Conservation (phyloP, 1,140 invertebrate species). For the Brachionus asplanchnoidis region DNA sequence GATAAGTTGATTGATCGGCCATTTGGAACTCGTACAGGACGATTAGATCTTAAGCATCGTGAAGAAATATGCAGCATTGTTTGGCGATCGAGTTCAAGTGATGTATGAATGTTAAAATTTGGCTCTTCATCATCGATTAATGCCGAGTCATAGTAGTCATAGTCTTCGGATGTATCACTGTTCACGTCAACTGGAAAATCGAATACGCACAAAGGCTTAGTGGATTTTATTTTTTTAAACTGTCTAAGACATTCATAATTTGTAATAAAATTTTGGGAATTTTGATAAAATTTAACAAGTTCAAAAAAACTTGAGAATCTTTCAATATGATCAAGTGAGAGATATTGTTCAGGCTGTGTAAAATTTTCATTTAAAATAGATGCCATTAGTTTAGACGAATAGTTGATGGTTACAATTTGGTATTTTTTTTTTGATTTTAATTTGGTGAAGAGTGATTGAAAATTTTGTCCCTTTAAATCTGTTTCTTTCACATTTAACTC, state of each 20-base stretch:
- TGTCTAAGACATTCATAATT: slow-evolving; percentile 20
- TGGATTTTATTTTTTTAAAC: slow-evolving; percentile 4
- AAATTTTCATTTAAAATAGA: background rate
- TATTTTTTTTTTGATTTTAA: background rate
- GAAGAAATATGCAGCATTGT: background rate
- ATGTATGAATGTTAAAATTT: background rate
- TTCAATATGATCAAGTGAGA: background rate
- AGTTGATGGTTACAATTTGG: background rate
- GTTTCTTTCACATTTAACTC: background rate
- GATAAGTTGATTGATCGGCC: background rate
- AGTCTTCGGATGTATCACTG: background rate
- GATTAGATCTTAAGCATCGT: background rate
- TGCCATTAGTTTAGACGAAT: background rate
- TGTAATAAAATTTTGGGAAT: background rate
- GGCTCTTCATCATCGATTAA: background rate
- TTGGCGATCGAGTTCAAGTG: background rate
- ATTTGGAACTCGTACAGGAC: background rate
- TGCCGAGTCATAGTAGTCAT: background rate
- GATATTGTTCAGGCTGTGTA: background rate
- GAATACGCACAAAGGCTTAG: background rate
- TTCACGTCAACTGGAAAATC: background rate
- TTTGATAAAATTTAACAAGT: background rate
- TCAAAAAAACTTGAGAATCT: slow-evolving; percentile 5
- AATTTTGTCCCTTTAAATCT: background rate
- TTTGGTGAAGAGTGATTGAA: background rate